Percentiles rank a stretch among this genome's conserved stretches.
Conservation (phyloP, 2,797 vertebrate genomes). For the Cygnus olor region DNA sequence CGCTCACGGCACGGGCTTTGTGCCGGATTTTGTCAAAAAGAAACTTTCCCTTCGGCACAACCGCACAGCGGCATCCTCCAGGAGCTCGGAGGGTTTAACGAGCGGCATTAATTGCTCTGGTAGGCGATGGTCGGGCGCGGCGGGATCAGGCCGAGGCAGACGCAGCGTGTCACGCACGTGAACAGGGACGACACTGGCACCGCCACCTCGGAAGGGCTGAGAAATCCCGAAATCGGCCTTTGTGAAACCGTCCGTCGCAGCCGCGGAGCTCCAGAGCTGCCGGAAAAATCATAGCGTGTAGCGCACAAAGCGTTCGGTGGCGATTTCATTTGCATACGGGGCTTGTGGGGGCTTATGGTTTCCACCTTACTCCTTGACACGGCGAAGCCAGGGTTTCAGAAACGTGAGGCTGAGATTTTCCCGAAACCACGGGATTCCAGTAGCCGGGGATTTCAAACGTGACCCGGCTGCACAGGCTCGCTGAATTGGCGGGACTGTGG, state of each 20-base stretch:
- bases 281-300: background rate
- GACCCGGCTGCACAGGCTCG: background rate
- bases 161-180: background rate
- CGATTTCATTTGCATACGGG: conserved; percentile 47
- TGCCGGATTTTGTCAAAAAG: background rate
- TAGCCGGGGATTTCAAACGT: background rate
- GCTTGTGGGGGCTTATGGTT: background rate
- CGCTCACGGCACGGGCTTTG: accelerated
- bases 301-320: background rate
- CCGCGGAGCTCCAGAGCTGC: background rate
- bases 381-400: background rate
- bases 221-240: conserved; percentile 18
- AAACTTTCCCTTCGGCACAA: background rate
- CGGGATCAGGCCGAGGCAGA: background rate
- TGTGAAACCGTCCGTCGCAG: background rate
- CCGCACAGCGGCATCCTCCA: background rate
- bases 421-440: background rate
- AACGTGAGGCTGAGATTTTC: background rate
- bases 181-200: background rate
- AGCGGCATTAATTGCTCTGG: background rate
- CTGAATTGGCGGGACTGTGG: background rate
- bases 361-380: background rate
- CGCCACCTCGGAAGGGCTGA: background rate
- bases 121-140: background rate
- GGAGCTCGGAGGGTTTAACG: background rate